Evolutionary conservation across 2,888 invertebrate species (phyloP).

Genomic region (Apamea anceps): DNA sequence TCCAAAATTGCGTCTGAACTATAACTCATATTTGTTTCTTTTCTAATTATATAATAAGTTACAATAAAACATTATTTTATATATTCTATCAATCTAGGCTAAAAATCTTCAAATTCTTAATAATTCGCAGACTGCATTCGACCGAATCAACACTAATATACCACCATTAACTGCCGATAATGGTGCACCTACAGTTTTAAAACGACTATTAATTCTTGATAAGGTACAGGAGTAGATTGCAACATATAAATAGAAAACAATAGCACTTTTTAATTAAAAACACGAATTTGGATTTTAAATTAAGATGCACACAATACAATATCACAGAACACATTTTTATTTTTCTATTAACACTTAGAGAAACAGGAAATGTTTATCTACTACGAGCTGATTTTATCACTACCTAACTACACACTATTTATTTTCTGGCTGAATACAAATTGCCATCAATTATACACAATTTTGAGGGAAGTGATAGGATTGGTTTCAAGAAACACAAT

Average conservation of each 20-base stretch:
- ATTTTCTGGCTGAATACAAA: not conserved
- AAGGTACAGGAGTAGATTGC: slow-evolving; percentile 77
- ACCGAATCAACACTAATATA: slow-evolving; percentile 73
- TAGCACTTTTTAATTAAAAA: slow-evolving; percentile 40
- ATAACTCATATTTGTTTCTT: not conserved
- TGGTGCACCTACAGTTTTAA: slow-evolving; percentile 73
- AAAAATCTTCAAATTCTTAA: slow-evolving; percentile 51
- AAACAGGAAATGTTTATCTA: slow-evolving; percentile 39
- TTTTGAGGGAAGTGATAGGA: slow-evolving; percentile 33
- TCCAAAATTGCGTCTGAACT: not conserved
- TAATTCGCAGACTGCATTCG: slow-evolving; percentile 79
- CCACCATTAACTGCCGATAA: slow-evolving; percentile 65
- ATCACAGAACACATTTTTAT: slow-evolving; percentile 49
- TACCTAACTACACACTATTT: not conserved
- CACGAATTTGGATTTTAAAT: slow-evolving; percentile 51
- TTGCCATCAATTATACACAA: not conserved
- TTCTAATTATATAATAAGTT: not conserved
- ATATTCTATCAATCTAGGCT: slow-evolving; percentile 1
- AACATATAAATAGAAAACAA: slow-evolving; percentile 43
- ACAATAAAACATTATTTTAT: not conserved
- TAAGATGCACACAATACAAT: slow-evolving; percentile 48
- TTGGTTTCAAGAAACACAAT: slow-evolving; percentile 27
- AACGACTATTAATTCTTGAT: slow-evolving; percentile 79
- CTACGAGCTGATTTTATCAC: slow-evolving; percentile 45
- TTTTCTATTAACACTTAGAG: slow-evolving; percentile 50